Evolutionary conservation across 2,888 invertebrate genomes (phyloP).

Genomic region (Panzeria rudis): DNA sequence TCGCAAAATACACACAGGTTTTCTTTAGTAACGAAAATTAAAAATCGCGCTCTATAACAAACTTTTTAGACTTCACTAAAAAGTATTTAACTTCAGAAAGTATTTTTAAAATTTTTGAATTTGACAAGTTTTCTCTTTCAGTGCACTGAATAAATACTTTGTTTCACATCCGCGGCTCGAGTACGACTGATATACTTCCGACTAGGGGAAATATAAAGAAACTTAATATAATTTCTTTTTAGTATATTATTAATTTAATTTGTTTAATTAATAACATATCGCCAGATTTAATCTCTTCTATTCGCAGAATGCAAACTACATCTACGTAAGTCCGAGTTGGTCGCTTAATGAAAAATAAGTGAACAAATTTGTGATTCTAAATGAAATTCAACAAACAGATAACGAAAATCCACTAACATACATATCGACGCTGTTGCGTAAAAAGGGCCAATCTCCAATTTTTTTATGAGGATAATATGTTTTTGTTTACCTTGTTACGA

Average conservation of each 20-base stretch:
- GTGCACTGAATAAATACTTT: constrained; percentile 32
- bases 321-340: constrained; percentile 13
- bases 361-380: constrained; percentile 19
- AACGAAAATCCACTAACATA: constrained; percentile 42
- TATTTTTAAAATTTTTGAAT: background rate
- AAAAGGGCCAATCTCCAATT: no score
- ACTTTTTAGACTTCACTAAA: constrained; percentile 19
- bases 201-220: constrained; percentile 17
- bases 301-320: constrained; percentile 48
- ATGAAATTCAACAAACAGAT: constrained; percentile 42
- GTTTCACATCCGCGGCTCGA: constrained; percentile 44
- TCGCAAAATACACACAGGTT: constrained; percentile 1
- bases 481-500: no score
- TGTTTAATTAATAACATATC: constrained; percentile 12
- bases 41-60: background rate
- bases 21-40: constrained; percentile 1
- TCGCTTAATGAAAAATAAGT: background rate
- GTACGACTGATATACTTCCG: constrained; percentile 54
- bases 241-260: constrained; percentile 16
- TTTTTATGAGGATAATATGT: no score
- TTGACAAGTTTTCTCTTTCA: background rate
- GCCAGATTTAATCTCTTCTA: constrained; percentile 43
- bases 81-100: background rate
- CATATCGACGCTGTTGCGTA: no score
- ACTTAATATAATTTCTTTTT: constrained; percentile 19